These are phyloP conservation scores for Heterodera schachtii DNA, from an alignment of 1,140 invertebrate genomes.

Conservation along the genomic window DNA sequence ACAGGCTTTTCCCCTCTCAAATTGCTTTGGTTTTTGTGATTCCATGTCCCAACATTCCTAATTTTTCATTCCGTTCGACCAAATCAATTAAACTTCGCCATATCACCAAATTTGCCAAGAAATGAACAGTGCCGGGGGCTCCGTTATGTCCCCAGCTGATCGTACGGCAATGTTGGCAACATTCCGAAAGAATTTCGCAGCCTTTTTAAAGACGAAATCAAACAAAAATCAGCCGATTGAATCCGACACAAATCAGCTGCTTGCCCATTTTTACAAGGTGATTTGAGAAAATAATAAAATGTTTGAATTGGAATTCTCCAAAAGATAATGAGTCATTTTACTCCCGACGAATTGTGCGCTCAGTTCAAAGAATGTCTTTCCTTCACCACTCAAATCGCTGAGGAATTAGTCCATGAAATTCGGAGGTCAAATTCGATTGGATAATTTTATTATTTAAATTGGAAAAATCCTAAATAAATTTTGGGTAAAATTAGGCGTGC, in stretches of 20 bases:
- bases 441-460: background rate
- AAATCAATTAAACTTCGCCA: too few species aligned
- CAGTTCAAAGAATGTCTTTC: conserved; percentile 64
- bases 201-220: conserved; percentile 4
- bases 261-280: conserved; percentile 1
- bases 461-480: conserved; percentile 4
- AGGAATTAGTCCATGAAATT: conserved; percentile 62
- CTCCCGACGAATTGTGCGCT: conserved; percentile 69
- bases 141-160: background rate
- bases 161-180: background rate
- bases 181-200: conserved; percentile 8
- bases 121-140: background rate
- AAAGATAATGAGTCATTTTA: conserved; percentile 85
- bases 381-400: conserved; percentile 51
- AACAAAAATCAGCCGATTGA: background rate
- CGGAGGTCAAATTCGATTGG: conserved; percentile 5
- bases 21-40: too few species aligned
- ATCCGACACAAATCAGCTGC: background rate
- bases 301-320: conserved; percentile 67
- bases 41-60: too few species aligned
- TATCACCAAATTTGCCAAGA: background rate
- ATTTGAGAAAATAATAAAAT: background rate
- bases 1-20: background rate
- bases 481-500: conserved; percentile 69
- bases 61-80: too few species aligned